Percentiles rank a stretch among this genome's conserved stretches.
Evolutionary conservation across 2,888 invertebrate genomes (phyloP).

Genomic region (Spialia ferax): DNA sequence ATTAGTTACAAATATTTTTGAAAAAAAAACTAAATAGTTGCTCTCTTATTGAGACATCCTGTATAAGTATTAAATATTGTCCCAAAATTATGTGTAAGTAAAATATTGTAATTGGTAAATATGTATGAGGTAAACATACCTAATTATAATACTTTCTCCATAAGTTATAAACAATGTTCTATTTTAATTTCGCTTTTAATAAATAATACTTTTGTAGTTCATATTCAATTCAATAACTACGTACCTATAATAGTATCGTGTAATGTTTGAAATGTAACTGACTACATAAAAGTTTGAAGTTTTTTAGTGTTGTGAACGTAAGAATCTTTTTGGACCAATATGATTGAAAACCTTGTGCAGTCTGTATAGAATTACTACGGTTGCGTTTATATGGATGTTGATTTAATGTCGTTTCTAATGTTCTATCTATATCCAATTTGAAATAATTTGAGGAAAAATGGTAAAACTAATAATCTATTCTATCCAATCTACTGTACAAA

Average conservation of each 20-base stretch:
- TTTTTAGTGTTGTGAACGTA: conserved; percentile 31
- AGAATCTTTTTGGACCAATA: conserved; percentile 45
- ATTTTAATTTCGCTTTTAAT: conserved; percentile 34
- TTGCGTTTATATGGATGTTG: conserved; percentile 24
- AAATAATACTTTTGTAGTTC: conserved; percentile 8
- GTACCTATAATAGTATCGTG: conserved; percentile 9
- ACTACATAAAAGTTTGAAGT: conserved; percentile 35
- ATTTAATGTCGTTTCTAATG: no score
- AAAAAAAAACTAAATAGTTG: no score
- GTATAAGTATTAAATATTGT: no score
- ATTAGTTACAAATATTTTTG: no score
- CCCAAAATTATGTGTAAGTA: no score
- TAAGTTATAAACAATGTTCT: not conserved
- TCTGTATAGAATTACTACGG: not conserved
- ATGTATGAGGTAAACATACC: no score
- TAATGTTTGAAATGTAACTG: conserved; percentile 30
- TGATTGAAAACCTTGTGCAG: conserved; percentile 26
- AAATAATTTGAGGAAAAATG: no score
- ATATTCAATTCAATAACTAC: conserved; percentile 6
- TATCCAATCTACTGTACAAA: no score
- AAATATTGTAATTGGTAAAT: no score
- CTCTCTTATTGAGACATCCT: no score
- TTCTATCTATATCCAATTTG: no score
- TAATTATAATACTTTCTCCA: not conserved
- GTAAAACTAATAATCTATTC: no score